Percentiles rank a stretch among this genome's conserved stretches.
Conservation (phyloP, 2,888 invertebrate genomes). For the Trichopria drosophilae region DNA sequence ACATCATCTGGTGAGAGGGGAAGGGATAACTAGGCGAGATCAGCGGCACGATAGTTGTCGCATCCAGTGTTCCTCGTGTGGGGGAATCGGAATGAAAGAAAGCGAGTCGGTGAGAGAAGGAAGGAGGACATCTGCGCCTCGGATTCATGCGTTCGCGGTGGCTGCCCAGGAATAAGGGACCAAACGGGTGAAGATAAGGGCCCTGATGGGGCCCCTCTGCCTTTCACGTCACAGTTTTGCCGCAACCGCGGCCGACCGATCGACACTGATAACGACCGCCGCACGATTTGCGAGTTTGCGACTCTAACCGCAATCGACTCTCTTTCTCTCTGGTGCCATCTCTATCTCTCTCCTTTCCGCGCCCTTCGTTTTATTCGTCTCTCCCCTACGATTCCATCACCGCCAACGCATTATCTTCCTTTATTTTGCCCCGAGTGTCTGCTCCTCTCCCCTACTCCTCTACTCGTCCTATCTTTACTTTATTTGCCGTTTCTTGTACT, state of each 20-base stretch:
- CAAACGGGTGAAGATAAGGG: constrained; percentile 46
- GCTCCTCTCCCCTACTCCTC: background rate
- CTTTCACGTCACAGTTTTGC: constrained; percentile 39
- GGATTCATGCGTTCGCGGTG: constrained; percentile 45
- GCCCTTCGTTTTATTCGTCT: background rate
- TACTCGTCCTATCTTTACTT: background rate
- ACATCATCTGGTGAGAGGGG: constrained; percentile 23
- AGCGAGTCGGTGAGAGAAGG: constrained; percentile 16
- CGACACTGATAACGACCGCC: constrained; percentile 62
- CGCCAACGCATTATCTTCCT: constrained; percentile 25
- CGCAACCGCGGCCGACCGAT: constrained; percentile 43
- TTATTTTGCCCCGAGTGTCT: constrained; percentile 19
- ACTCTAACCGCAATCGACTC: too few relatives aligned
- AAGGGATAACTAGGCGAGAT: constrained; percentile 54
- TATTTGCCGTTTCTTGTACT: background rate
- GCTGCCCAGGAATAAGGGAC: constrained; percentile 49
- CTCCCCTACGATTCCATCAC: constrained; percentile 13
- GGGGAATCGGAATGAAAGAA: constrained; percentile 24
- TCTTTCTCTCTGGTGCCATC: constrained; percentile 4
- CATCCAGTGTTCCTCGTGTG: constrained; percentile 42
- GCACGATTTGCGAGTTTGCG: constrained; percentile 43
- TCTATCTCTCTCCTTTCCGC: constrained; percentile 25
- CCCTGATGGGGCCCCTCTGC: constrained; percentile 41
- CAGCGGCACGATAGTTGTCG: constrained; percentile 49
- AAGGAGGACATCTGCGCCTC: constrained; percentile 36